Evolutionary conservation across 2,113 vertebrate genomes (phyloP).

Genomic region (Pelvicachromis taeniatus): DNA sequence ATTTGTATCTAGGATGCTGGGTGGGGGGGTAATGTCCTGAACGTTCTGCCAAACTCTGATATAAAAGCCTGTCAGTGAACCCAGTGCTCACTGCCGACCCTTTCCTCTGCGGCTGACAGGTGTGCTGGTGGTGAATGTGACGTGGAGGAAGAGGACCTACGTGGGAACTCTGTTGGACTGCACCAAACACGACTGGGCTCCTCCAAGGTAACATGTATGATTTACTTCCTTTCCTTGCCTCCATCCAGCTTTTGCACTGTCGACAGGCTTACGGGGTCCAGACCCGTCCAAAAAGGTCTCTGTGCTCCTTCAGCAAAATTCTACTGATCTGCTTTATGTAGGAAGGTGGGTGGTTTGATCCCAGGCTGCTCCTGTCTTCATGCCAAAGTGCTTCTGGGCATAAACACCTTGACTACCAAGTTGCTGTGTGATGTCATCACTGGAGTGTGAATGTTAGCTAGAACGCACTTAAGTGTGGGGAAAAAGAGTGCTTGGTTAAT

Average conservation of each 20-base stretch:
- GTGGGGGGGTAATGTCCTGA: neutral
- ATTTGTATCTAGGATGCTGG: neutral
- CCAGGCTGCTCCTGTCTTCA: neutral
- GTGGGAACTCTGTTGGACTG: conserved; percentile 96
- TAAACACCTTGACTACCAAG: neutral
- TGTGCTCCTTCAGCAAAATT: neutral
- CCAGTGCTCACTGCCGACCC: neutral
- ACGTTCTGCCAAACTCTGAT: neutral
- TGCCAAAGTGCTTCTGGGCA: neutral
- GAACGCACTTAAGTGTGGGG: fast-evolving
- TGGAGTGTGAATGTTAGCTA: neutral
- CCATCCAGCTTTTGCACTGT: neutral
- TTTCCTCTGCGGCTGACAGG: conserved; percentile 68
- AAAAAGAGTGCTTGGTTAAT: neutral
- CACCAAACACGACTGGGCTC: conserved; percentile 98
- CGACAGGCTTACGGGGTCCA: neutral
- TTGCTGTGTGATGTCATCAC: neutral
- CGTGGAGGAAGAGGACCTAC: conserved; percentile 98
- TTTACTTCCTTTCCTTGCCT: neutral
- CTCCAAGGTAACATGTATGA: conserved; percentile 83
- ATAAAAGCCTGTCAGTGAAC: neutral
- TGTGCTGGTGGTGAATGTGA: conserved; percentile 98
- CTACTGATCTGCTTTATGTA: neutral
- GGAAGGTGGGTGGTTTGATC: neutral
- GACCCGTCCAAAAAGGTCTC: neutral